These are phyloP conservation scores for Acrocephalus scirpaceus DNA, from an alignment of 2,797 vertebrate species.

Conservation along the genomic window DNA sequence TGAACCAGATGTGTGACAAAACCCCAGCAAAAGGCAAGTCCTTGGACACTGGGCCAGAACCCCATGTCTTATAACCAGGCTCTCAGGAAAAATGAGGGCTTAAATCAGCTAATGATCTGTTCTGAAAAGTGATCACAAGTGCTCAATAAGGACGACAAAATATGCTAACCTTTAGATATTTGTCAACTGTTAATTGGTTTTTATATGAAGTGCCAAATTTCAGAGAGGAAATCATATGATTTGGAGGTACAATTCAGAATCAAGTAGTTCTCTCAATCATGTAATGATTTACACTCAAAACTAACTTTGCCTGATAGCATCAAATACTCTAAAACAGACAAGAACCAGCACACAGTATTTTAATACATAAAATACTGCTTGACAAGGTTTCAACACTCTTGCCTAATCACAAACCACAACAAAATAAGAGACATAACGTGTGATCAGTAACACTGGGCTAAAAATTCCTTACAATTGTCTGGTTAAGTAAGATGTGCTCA, in stretches of 20 bases:
- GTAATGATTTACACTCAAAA: slow-evolving; percentile 32
- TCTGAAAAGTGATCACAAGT: slow-evolving; percentile 27
- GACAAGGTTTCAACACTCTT: slow-evolving; percentile 33
- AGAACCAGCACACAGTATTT: slow-evolving; percentile 25
- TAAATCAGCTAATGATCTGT: not conserved
- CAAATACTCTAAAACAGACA: slow-evolving; percentile 25
- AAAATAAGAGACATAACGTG: not conserved
- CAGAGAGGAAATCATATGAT: slow-evolving; percentile 32
- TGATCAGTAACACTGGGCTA: not conserved
- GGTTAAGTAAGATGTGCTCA: not conserved
- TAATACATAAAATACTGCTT: slow-evolving; percentile 50
- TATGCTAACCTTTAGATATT: slow-evolving; percentile 24
- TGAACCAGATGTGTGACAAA: rapidly evolving
- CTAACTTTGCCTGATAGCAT: slow-evolving; percentile 43
- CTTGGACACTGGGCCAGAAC: not conserved
- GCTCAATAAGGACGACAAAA: slow-evolving; percentile 33
- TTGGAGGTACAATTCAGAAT: slow-evolving; percentile 17
- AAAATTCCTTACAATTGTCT: not conserved
- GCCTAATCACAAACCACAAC: slow-evolving; percentile 12
- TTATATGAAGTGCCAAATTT: slow-evolving; percentile 46
- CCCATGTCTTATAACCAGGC: not conserved
- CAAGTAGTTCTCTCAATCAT: slow-evolving; percentile 7
- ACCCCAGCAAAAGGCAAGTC: not conserved
- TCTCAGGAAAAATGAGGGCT: not conserved
- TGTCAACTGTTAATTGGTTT: slow-evolving; percentile 54